Evolutionary conservation across 2,888 invertebrate species (phyloP).

Genomic region (Leucophenga montana): DNA sequence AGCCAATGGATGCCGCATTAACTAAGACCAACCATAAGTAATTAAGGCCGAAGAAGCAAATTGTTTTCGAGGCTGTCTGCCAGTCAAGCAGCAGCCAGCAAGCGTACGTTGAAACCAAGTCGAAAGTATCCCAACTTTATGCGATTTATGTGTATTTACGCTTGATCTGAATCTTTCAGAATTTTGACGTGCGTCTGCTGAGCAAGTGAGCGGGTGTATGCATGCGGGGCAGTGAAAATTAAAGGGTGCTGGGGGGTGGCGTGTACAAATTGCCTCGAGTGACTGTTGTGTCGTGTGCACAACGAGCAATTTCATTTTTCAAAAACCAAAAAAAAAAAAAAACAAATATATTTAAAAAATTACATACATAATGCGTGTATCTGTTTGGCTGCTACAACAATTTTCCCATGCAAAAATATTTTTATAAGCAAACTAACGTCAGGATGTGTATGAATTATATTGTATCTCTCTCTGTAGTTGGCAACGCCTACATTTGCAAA

Average conservation of each 20-base stretch:
- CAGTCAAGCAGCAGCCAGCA: too few species aligned
- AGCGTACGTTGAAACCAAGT: too few species aligned
- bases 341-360: slow-evolving; percentile 1
- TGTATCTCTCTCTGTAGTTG: not conserved
- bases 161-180: slow-evolving; percentile 27
- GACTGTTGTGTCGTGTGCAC: slow-evolving; percentile 69
- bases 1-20: too few species aligned
- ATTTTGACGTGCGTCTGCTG: slow-evolving; percentile 4
- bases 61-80: too few species aligned
- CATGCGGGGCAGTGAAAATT: slow-evolving; percentile 33
- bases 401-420: slow-evolving; percentile 4
- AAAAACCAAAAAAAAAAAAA: slow-evolving; percentile 15
- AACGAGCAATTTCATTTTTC: slow-evolving; percentile 30
- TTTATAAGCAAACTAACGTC: slow-evolving; percentile 9
- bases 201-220: slow-evolving; percentile 32
- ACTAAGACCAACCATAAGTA: too few species aligned
- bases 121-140: too few species aligned
- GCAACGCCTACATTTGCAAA: slow-evolving; percentile 10
- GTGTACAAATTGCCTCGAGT: slow-evolving; percentile 35
- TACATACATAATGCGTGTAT: slow-evolving; percentile 24
- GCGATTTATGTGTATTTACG: slow-evolving; percentile 32
- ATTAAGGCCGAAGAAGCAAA: too few species aligned
- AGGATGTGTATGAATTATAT: not conserved
- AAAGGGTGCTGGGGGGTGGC: slow-evolving; percentile 5
- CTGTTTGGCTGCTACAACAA: not conserved